Conservation (phyloP, 1,140 invertebrate genomes). For the Gryllus bimaculatus region DNA sequence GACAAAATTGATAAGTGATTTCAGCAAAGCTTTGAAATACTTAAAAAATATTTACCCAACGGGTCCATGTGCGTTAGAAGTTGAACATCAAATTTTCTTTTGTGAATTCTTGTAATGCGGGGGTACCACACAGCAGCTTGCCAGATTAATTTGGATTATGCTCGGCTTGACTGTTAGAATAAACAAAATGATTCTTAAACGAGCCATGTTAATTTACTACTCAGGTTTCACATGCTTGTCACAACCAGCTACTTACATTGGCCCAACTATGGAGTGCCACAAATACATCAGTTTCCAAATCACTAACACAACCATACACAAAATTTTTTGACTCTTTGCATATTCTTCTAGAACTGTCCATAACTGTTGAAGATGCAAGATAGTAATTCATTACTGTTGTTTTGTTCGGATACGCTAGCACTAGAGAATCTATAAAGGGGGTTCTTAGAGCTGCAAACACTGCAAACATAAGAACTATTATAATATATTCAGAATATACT, state of each 20-base stretch:
- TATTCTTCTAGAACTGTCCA: constrained; percentile 66
- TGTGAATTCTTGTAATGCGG: constrained; percentile 79
- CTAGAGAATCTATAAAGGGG: constrained; percentile 59
- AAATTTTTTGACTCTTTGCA: constrained; percentile 51
- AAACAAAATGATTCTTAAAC: neutral
- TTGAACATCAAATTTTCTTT: constrained; percentile 83
- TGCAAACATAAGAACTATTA: constrained; percentile 36
- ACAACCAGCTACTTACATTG: constrained; percentile 37
- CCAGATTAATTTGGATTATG: constrained; percentile 91
- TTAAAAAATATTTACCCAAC: constrained; percentile 47
- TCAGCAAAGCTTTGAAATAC: neutral
- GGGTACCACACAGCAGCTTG: constrained; percentile 93
- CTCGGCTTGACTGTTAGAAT: constrained; percentile 61
- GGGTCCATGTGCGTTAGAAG: constrained; percentile 93
- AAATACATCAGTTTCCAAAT: constrained; percentile 74
- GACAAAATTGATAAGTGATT: neutral
- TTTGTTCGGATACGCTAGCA: constrained; percentile 56
- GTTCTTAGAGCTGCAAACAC: constrained; percentile 54
- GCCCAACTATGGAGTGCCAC: constrained; percentile 66
- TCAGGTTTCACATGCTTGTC: neutral
- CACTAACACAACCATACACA: constrained; percentile 76
- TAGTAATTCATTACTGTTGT: constrained; percentile 40
- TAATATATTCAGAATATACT: constrained; percentile 20
- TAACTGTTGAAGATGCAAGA: constrained; percentile 53
- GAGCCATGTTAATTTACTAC: neutral